Base-by-base conservation (phyloP, 2,888 invertebrate species). In the Eledone cirrhosa region DNA sequence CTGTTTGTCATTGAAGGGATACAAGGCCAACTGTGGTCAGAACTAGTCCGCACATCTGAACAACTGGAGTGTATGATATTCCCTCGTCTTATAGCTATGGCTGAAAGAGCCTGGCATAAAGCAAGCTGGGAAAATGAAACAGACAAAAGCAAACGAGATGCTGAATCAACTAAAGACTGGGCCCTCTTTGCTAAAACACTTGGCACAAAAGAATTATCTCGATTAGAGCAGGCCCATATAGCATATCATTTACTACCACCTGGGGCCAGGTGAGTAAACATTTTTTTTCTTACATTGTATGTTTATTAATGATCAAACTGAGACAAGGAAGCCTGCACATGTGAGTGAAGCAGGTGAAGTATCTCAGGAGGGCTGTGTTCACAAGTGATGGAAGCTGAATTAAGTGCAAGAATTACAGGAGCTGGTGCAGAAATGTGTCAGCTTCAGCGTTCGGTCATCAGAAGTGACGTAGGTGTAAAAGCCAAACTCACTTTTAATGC, bases 11-110 rank as follows among this genome's bases (percentile, higher is more conserved):
- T 77, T 80, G 0, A 81, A 90, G 90, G 90, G 69, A 83, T 90
- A 27, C 89, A 90, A 78, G 89, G 88, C n/a, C 88, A 89, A 76
- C 80, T 90, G 53, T 90, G 88, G 88, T 85, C 86, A 53, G 90
- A 90, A 59, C 81, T 88, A n/a, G 84, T 86, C 5, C 82, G 87
- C 31, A 87, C 86, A 7, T 31, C 82, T 33, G 85, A 86, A n/a
- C 86, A 87, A 79, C 83, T 88, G 81, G 85, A 87, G 69, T 77
- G 79, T 47, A 88, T 88, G 88, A 86, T 87, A 75, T 87, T 84
- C 48, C 88, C 88, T 24, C 82, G 88, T 1, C 81, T 88, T 1
- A 76, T 87, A n/a, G 88, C 88, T n/a, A 82, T 90, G 33, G 90
- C 89, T 14, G 89, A 90, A 82, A 80, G 89, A 29, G 85, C 85